These are phyloP conservation scores for Halocynthia roretzi DNA, from an alignment of 23 tunicate species.

Conservation along the genomic window DNA sequence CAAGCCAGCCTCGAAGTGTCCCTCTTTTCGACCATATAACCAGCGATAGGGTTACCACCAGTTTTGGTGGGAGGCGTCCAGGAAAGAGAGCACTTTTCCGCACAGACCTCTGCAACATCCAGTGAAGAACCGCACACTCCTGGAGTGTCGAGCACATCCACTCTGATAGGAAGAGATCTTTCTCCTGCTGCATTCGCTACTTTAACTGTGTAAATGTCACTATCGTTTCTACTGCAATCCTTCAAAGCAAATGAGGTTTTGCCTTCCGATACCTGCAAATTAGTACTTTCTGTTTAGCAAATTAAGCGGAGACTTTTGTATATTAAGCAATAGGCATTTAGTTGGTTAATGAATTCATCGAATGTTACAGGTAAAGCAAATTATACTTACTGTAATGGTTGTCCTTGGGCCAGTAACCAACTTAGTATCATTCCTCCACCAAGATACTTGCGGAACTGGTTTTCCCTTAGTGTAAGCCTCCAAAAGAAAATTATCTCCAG, in stretches of 20 bases:
- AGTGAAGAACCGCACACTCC: conserved; percentile 46
- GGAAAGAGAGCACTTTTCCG: conserved; percentile 41
- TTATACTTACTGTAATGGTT: conserved; percentile 19
- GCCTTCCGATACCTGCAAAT: conserved; percentile 19
- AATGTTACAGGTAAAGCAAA: no score
- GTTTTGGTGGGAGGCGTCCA: conserved; percentile 66
- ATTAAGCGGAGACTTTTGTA: no score
- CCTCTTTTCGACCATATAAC: conserved; percentile 76
- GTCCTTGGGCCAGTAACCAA: conserved; percentile 35
- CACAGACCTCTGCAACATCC: conserved; percentile 31
- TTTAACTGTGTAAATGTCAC: conserved; percentile 56
- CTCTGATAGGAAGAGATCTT: conserved; percentile 39
- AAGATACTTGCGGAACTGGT: conserved; percentile 62
- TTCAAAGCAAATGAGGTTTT: conserved; percentile 39
- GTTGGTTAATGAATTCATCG: no score
- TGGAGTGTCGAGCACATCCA: conserved; percentile 70
- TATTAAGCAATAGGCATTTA: no score
- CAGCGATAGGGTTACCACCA: conserved; percentile 67
- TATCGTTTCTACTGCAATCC: conserved; percentile 52
- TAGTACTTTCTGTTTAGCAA: not conserved
- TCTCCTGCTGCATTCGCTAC: conserved; percentile 67
- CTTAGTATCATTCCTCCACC: conserved; percentile 71
- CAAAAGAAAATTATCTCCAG: conserved; percentile 61
- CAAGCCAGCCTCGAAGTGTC: conserved; percentile 86
- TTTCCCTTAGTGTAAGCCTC: conserved; percentile 60